Percentiles rank a stretch among this genome's conserved stretches.
Conservation (phyloP, 2,888 invertebrate genomes). For the Heteromyza rotundicornis region DNA sequence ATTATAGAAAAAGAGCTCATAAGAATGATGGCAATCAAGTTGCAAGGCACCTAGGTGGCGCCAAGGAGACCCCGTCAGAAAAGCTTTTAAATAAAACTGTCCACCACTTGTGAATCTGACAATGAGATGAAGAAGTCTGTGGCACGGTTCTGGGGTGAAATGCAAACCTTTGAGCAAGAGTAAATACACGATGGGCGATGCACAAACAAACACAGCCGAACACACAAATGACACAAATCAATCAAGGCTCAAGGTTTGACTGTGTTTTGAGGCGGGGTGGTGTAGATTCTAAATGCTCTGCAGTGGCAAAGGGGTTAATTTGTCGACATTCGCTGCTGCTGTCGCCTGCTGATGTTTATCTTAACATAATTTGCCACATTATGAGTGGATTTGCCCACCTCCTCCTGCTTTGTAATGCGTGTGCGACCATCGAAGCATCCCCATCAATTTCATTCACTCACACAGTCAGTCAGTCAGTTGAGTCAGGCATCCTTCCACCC, state of each 20-base stretch:
- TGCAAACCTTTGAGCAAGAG: no score
- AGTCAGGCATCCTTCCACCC: slow-evolving; percentile 9
- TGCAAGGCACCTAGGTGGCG: slow-evolving; percentile 2
- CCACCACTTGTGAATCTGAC: no score
- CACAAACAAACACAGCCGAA: background rate
- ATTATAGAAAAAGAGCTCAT: no score
- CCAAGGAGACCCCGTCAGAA: background rate
- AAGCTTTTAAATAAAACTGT: no score
- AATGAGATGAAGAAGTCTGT: no score
- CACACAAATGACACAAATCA: slow-evolving; percentile 15
- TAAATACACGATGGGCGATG: no score
- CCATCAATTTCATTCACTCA: background rate
- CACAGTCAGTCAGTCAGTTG: no score
- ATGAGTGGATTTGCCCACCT: slow-evolving; percentile 32
- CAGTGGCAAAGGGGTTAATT: slow-evolving; percentile 37
- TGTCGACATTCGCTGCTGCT: background rate
- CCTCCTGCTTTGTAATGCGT: background rate
- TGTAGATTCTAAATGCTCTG: no score
- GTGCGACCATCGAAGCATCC: background rate
- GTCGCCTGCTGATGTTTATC: slow-evolving; percentile 42
- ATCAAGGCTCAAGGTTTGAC: slow-evolving; percentile 12
- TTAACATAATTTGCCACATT: slow-evolving; percentile 49
- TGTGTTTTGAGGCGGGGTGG: no score
- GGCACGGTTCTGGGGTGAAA: no score
- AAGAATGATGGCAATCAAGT: no score